Evolutionary conservation across 2,797 vertebrate species (phyloP).

Genomic region (Ataeniobius toweri): DNA sequence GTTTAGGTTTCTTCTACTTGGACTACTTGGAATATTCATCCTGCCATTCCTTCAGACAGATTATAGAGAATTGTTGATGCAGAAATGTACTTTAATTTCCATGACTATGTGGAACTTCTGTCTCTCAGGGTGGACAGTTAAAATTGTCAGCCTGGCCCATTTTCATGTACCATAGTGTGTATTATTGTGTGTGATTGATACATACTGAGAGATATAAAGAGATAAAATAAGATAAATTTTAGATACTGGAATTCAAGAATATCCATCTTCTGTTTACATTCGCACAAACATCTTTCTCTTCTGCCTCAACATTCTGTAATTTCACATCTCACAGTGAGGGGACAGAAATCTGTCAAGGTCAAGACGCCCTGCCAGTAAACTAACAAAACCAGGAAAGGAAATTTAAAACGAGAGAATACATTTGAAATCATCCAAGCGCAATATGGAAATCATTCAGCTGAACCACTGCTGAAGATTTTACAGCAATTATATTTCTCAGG

Average conservation of each 20-base stretch:
- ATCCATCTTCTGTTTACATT: neutral
- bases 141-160: neutral
- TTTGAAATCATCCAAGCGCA: neutral
- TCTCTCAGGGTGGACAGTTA: neutral
- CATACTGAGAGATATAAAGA: constrained; percentile 2
- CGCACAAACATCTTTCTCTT: constrained; percentile 2
- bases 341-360: constrained; percentile 21
- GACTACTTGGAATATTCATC: neutral
- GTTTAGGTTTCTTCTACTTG: neutral
- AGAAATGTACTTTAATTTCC: neutral
- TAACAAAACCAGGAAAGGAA: constrained; percentile 6
- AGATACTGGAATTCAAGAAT: constrained; percentile 13
- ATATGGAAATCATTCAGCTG: constrained; percentile 8
- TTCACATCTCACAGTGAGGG: constrained; percentile 15
- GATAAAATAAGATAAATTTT: constrained; percentile 13
- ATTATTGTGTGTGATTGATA: neutral
- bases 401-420: neutral
- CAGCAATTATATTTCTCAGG: neutral
- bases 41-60: neutral
- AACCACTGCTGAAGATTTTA: constrained; percentile 1
- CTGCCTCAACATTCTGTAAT: constrained; percentile 22
- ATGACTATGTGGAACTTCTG: neutral
- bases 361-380: constrained; percentile 7
- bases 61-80: neutral
- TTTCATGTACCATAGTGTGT: neutral